Percentiles rank a stretch among this genome's conserved stretches.
Conservation (phyloP, 2,797 vertebrate species). For the Alcedo quadribrachys region DNA sequence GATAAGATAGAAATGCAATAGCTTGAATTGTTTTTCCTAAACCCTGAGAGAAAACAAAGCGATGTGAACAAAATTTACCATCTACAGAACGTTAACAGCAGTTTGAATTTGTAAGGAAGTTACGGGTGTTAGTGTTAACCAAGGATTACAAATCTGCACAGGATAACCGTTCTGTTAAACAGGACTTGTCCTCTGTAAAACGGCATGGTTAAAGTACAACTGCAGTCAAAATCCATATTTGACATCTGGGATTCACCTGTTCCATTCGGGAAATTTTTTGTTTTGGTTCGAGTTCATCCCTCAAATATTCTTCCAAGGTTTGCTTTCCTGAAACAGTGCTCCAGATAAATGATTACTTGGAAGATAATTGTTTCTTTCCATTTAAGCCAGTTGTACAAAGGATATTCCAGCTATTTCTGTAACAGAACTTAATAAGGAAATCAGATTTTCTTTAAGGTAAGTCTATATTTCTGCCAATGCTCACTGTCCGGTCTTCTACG, state of each 20-base stretch:
- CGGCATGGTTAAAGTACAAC: no score
- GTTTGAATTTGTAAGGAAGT: not conserved
- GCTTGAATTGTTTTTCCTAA: conserved; percentile 98
- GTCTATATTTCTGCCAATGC: not conserved
- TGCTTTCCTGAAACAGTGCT: not conserved
- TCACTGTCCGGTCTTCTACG: not conserved
- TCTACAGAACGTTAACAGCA: not conserved
- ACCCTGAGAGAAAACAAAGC: conserved; percentile 81
- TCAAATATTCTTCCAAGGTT: not conserved
- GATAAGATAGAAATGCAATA: conserved; percentile 92
- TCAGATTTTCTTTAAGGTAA: not conserved
- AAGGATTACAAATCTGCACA: not conserved
- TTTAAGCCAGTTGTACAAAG: not conserved
- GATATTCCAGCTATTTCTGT: not conserved
- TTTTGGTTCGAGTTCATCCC: not conserved
- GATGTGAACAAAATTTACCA: conserved; percentile 45
- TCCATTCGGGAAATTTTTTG: not conserved
- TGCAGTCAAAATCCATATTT: not conserved
- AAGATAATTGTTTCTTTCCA: not conserved
- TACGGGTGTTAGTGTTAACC: not conserved
- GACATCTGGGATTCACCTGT: not conserved
- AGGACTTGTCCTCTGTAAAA: no score
- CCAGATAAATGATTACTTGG: not conserved
- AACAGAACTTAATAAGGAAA: not conserved
- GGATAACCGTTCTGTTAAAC: not conserved